Base-by-base conservation (phyloP, 2,888 invertebrate species). In the Troides aeacus region DNA sequence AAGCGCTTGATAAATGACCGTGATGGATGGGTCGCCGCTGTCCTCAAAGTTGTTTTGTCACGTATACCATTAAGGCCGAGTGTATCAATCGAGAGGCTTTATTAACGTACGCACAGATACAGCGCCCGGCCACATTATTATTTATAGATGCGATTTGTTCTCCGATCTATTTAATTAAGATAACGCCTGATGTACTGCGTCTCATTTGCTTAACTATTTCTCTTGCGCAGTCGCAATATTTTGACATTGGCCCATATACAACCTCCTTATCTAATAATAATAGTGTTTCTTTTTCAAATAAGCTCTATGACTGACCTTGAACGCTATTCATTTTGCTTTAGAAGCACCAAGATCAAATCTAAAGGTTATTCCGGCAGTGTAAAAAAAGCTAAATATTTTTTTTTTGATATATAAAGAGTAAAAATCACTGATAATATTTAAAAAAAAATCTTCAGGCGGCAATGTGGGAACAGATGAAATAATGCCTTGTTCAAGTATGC, bases 51-150 rank as follows among this genome's bases (percentile, higher is more conserved):
- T 62, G 70, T 70, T 63, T 59, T 63, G 70, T 70, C 70, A 70
- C 70, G 66, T 66, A 66, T 63, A 62, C 59, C 57, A 66, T 70
- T 70, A 70, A 70, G 66, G 66, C 62, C 67, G 66, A 24, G 56
- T 62, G 69, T 66, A 70, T 66, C 66, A 42, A 70, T 58, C 58
- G 70, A 39, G 46, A 36, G 21, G 62, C 24, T 66, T 70, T 66
- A 62, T 66, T 66, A 66, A 62, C 23, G 62, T 39, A 56, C 21
- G 23, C 56, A 50, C 46, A 66, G 17, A 36, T 46, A 63, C 30
- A 18, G 15, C 46, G 50, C 57, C 21, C 46, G 21, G 42, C 21
- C 23, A 21, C 50, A 36, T n/a, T 57, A 62, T 61, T 69, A 65
- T 66, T 58, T 69, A 66, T 66, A 61, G 57, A 42, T 15, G 56